Percentiles rank a stretch among this genome's conserved stretches.
phyloP scores from a whole-genome alignment of 2,888 invertebrate genomes.

The Sthenelais limicola region DNA sequence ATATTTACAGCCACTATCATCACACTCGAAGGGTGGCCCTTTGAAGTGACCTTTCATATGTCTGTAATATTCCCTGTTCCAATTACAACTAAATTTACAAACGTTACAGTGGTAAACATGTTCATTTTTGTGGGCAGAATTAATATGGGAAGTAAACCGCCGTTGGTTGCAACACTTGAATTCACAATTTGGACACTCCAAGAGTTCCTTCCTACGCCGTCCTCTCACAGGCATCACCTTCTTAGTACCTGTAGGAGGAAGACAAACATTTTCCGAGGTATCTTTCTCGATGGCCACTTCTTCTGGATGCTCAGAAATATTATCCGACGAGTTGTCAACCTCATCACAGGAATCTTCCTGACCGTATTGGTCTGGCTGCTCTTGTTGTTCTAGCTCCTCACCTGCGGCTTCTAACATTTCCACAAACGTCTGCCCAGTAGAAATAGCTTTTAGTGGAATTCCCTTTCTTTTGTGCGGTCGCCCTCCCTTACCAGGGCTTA shows the following conservation, averaged over 20 bases:
- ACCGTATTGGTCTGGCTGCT: no score
- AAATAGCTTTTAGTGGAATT: constrained; percentile 21
- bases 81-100: constrained; percentile 40
- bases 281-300: constrained; percentile 10
- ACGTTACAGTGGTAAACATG: constrained; percentile 32
- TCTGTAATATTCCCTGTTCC: constrained; percentile 43
- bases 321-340: no score
- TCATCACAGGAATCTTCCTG: no score
- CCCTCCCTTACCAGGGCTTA: no score
- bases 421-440: no score
- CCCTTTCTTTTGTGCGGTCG: constrained; percentile 19
- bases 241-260: constrained; percentile 9
- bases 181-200: constrained; percentile 41
- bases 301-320: not conserved
- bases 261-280: not conserved
- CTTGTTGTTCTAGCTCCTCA: no score
- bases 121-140: constrained; percentile 35
- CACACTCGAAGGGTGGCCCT: constrained; percentile 80
- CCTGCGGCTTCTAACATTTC: no score
- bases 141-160: constrained; percentile 17
- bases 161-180: constrained; percentile 10
- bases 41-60: constrained; percentile 71
- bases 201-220: constrained; percentile 36
- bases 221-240: not conserved
- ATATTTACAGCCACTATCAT: constrained; percentile 75